Evolutionary conservation across 2,888 invertebrate genomes (phyloP).

Genomic region (Aphodius granarius): DNA sequence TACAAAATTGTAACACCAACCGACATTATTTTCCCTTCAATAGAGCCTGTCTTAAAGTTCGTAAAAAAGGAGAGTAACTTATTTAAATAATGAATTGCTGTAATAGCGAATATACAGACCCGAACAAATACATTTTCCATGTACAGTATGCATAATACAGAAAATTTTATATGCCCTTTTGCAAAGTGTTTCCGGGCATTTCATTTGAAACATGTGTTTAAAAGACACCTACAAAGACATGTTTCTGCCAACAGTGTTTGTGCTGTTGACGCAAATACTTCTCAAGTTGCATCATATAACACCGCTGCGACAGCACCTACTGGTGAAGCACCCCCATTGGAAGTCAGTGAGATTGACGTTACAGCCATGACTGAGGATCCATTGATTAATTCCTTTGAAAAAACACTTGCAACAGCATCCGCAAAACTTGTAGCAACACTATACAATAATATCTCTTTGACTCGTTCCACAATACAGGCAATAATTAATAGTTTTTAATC

Average conservation of each 20-base stretch:
- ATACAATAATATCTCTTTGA: background rate
- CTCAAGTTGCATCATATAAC: background rate
- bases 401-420: background rate
- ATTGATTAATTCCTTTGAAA: background rate
- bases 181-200: background rate
- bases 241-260: background rate
- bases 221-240: background rate
- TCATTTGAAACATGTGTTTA: background rate
- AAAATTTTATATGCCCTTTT: background rate
- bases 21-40: conserved; percentile 2
- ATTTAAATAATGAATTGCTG: background rate
- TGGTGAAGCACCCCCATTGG: no score
- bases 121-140: background rate
- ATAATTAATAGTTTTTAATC: background rate
- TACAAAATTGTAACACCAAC: conserved; percentile 6
- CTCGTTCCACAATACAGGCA: background rate
- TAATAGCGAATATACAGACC: background rate
- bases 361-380: no score
- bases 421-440: background rate
- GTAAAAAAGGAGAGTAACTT: background rate
- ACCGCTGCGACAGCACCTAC: background rate
- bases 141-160: background rate
- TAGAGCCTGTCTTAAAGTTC: background rate
- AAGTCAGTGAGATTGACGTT: no score
- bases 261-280: background rate